Conservation (phyloP, 2,888 invertebrate species). For the Melieria crassipennis region DNA sequence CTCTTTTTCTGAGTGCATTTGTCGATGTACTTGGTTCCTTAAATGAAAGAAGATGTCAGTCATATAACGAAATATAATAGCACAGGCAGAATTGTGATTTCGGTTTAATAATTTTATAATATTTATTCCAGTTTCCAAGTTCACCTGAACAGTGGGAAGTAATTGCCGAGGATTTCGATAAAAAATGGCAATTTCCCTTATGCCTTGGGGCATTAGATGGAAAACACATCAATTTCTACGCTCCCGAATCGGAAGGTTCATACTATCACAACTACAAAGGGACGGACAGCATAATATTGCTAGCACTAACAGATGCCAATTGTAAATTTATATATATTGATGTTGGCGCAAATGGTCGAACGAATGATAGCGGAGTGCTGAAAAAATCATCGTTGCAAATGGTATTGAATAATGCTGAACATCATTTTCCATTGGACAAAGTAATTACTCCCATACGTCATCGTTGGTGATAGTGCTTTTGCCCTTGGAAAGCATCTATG, state of each 20-base stretch:
- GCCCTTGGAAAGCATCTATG: slow-evolving; percentile 10
- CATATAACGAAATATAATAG: not conserved
- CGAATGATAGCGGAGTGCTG: too few relatives aligned
- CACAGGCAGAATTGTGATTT: not conserved
- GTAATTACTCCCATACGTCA: not conserved
- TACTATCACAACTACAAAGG: slow-evolving; percentile 32
- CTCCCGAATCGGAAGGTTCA: slow-evolving; percentile 14
- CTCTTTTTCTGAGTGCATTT: not conserved
- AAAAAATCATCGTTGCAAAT: too few relatives aligned
- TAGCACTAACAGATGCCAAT: slow-evolving; percentile 23
- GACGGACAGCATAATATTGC: slow-evolving; percentile 17
- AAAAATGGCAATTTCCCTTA: slow-evolving; percentile 31
- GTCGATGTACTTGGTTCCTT: not conserved
- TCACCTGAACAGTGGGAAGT: slow-evolving; percentile 8
- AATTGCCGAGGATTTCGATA: slow-evolving; percentile 21
- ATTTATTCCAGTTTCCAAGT: not conserved
- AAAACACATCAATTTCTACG: slow-evolving; percentile 29
- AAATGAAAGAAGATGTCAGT: not conserved
- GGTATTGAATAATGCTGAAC: too few relatives aligned
- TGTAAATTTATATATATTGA: slow-evolving; percentile 19
- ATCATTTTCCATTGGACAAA: not conserved
- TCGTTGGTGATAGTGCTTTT: slow-evolving; percentile 20
- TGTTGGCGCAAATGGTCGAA: too few relatives aligned
- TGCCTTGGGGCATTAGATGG: slow-evolving; percentile 36
- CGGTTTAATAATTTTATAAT: not conserved